Conservation (phyloP, 2,113 vertebrate species). For the Brachyistius frenatus region DNA sequence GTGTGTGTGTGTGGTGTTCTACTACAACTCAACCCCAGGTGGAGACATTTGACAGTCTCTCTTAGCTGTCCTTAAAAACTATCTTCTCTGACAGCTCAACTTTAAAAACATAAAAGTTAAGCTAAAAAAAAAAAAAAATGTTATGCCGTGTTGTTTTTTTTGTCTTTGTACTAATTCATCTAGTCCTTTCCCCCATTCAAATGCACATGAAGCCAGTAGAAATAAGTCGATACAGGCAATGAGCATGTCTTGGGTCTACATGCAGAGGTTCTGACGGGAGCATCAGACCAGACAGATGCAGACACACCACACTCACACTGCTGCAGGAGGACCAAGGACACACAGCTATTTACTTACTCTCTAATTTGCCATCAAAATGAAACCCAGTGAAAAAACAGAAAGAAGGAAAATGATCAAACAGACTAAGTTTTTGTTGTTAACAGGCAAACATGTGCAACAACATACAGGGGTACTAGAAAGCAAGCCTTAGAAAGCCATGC, state of each 20-base stretch:
- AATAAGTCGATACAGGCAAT: slow-evolving; percentile 61
- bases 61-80: not conserved
- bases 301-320: slow-evolving; percentile 68
- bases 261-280: slow-evolving; percentile 70
- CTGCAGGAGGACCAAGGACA: slow-evolving; percentile 64
- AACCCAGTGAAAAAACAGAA: slow-evolving; percentile 72
- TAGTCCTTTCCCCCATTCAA: slow-evolving; percentile 7
- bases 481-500: slow-evolving; percentile 11
- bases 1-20: not conserved
- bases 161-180: not conserved
- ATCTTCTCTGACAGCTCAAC: not conserved
- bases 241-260: slow-evolving; percentile 72
- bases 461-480: slow-evolving; percentile 41
- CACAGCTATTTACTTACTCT: slow-evolving; percentile 85
- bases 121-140: not conserved
- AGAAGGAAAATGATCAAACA: slow-evolving; percentile 75
- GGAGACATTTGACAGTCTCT: slow-evolving; percentile 18
- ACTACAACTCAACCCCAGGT: slow-evolving; percentile 15
- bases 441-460: slow-evolving; percentile 57
- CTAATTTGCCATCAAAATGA: slow-evolving; percentile 85
- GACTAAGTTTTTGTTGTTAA: slow-evolving; percentile 47
- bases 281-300: slow-evolving; percentile 74
- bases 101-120: not conserved
- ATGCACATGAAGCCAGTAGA: slow-evolving; percentile 51
- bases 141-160: not conserved